Percentiles rank a stretch among this genome's conserved stretches.
Evolutionary conservation across 2,113 vertebrate genomes (phyloP).

Genomic region (Podilymbus podiceps): DNA sequence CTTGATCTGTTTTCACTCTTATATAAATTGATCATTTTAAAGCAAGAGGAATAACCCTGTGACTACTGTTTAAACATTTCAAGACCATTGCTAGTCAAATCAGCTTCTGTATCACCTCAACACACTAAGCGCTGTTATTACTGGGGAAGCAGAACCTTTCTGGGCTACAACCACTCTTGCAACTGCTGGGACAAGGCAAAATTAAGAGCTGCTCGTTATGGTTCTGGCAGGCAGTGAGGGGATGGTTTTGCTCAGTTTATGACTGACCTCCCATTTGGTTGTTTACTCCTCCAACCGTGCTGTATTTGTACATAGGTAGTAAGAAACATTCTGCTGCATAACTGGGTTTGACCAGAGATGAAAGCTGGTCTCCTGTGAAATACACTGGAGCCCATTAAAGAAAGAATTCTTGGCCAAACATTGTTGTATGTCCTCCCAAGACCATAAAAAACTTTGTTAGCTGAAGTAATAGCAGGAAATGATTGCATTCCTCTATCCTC

Average conservation of each 20-base stretch:
- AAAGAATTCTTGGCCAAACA: neutral
- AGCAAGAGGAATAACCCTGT: neutral
- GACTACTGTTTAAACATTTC: neutral
- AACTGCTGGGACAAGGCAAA: neutral
- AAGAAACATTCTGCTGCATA: neutral
- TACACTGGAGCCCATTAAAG: neutral
- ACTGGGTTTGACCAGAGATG: constrained; percentile 1
- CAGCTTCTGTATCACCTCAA: neutral
- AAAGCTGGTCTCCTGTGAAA: constrained; percentile 17
- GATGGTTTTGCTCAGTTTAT: neutral
- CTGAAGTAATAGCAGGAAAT: constrained; percentile 31
- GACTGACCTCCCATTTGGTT: neutral
- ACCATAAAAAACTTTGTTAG: constrained; percentile 52
- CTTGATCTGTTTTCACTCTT: constrained; percentile 24
- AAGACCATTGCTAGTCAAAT: neutral
- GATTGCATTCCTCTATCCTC: constrained; percentile 22
- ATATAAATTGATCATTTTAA: constrained; percentile 26
- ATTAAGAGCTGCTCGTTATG: neutral
- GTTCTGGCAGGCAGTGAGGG: neutral
- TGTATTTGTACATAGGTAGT: neutral
- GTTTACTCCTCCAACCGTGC: neutral
- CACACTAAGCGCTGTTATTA: neutral
- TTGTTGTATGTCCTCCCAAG: constrained; percentile 19
- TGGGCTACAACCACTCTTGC: neutral
- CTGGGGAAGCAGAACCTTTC: neutral